Evolutionary conservation across 1,140 invertebrate species (phyloP).

Genomic region (Diorhabda elongata): DNA sequence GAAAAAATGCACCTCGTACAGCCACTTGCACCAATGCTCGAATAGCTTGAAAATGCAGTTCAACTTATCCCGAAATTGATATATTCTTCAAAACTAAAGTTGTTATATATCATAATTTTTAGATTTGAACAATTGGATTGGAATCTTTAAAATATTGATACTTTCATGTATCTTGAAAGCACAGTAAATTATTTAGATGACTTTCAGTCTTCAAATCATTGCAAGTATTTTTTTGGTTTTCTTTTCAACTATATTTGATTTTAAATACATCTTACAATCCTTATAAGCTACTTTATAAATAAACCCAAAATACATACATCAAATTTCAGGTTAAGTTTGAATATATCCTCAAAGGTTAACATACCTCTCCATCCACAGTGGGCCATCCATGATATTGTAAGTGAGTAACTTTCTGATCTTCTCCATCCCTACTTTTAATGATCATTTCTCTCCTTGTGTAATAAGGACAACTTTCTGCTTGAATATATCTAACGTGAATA

Average conservation of each 20-base stretch:
- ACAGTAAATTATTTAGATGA: too few relatives aligned
- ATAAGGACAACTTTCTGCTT: conserved; percentile 82
- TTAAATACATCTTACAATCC: not conserved
- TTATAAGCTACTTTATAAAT: not conserved
- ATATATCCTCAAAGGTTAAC: not conserved
- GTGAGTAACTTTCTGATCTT: conserved; percentile 73
- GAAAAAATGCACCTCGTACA: not conserved
- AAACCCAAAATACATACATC: not conserved
- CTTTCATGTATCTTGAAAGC: too few relatives aligned
- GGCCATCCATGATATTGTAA: conserved; percentile 89
- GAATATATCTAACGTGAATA: conserved; percentile 79
- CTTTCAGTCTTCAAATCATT: too few relatives aligned
- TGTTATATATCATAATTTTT: too few relatives aligned
- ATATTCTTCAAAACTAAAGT: too few relatives aligned
- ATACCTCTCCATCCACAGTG: conserved; percentile 76
- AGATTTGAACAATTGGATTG: too few relatives aligned
- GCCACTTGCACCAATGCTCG: not conserved
- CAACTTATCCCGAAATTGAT: too few relatives aligned
- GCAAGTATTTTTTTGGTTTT: too few relatives aligned
- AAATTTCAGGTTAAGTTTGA: too few relatives aligned
- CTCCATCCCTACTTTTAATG: conserved; percentile 73
- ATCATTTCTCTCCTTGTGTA: conserved; percentile 79
- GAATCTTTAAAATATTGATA: too few relatives aligned
- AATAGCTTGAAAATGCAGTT: too few relatives aligned
- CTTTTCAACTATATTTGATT: not conserved